Conservation (phyloP, 2,888 invertebrate genomes). For the Chrysotoxum bicinctum region DNA sequence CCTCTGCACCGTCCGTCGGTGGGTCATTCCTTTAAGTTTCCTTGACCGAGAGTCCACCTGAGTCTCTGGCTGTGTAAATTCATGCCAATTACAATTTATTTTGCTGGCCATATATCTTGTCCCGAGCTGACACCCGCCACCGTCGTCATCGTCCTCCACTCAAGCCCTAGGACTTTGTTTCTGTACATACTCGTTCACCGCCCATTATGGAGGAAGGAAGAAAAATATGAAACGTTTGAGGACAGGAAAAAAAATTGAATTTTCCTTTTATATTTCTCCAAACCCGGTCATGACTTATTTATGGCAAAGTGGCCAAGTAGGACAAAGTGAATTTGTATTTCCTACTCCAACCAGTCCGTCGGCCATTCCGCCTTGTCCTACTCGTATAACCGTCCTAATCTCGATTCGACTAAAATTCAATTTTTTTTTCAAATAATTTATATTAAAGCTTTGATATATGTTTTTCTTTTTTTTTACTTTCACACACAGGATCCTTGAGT, state of each 20-base stretch:
- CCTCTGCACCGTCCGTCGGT: no score
- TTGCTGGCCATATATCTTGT: conserved; percentile 55
- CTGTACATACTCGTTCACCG: not conserved
- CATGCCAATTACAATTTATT: conserved; percentile 70
- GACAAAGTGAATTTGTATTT: conserved; percentile 63
- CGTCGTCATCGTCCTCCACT: not conserved
- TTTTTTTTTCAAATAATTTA: conserved; percentile 36
- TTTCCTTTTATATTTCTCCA: conserved; percentile 11
- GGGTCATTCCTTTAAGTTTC: not conserved
- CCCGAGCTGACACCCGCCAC: not conserved
- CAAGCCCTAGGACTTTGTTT: not conserved
- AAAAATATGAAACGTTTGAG: conserved; percentile 52
- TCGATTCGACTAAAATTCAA: conserved; percentile 17
- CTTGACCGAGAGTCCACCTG: conserved; percentile 26
- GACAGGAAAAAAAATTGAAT: conserved; percentile 21
- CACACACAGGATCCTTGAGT: conserved; percentile 23
- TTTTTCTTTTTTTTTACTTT: not conserved
- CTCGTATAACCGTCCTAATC: not conserved
- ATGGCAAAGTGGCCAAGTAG: conserved; percentile 68
- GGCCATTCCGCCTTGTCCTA: not conserved
- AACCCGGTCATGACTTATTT: conserved; percentile 62
- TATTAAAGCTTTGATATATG: conserved; percentile 28
- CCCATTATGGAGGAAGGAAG: conserved; percentile 10
- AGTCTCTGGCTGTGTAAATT: conserved; percentile 53
- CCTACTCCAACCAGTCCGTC: conserved; percentile 14